A percentile compares a stretch with the other conserved stretches of the same genome.
phyloP scores from a whole-genome alignment of 2,888 invertebrate genomes.

The Drosophila peninsularis region DNA sequence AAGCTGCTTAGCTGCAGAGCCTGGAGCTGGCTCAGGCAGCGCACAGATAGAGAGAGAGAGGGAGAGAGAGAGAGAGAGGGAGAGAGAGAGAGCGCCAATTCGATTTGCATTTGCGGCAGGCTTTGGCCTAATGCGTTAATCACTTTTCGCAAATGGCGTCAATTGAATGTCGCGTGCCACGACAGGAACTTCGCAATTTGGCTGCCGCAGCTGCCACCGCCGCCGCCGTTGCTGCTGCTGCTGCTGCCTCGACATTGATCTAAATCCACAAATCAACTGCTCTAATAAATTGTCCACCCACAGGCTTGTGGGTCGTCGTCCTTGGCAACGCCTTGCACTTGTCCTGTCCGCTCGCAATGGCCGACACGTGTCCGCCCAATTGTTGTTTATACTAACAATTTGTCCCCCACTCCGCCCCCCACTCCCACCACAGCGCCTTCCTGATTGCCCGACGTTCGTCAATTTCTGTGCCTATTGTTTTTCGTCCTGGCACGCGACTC shows the following conservation, averaged over 20 bases:
- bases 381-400: constrained; percentile 84
- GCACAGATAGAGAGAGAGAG: not conserved
- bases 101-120: constrained; percentile 62
- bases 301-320: constrained; percentile 27
- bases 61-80: not conserved
- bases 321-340: constrained; percentile 75
- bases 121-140: constrained; percentile 69
- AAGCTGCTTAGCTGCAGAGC: constrained; percentile 73
- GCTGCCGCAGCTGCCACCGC: constrained; percentile 4
- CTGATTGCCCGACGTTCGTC: constrained; percentile 67
- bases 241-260: constrained; percentile 42
- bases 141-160: constrained; percentile 71
- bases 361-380: constrained; percentile 81
- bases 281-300: constrained; percentile 69
- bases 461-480: constrained; percentile 69
- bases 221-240: too few species aligned
- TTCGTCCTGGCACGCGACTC: constrained; percentile 77
- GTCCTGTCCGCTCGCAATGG: constrained; percentile 60
- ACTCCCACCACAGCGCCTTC: constrained; percentile 32
- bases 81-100: constrained; percentile 43
- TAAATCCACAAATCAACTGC: constrained; percentile 65
- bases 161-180: constrained; percentile 72
- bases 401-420: constrained; percentile 56
- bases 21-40: constrained; percentile 22
- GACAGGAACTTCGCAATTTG: constrained; percentile 73